phyloP scores from a whole-genome alignment of 2,113 vertebrate species.

The Pangasianodon hypophthalmus region DNA sequence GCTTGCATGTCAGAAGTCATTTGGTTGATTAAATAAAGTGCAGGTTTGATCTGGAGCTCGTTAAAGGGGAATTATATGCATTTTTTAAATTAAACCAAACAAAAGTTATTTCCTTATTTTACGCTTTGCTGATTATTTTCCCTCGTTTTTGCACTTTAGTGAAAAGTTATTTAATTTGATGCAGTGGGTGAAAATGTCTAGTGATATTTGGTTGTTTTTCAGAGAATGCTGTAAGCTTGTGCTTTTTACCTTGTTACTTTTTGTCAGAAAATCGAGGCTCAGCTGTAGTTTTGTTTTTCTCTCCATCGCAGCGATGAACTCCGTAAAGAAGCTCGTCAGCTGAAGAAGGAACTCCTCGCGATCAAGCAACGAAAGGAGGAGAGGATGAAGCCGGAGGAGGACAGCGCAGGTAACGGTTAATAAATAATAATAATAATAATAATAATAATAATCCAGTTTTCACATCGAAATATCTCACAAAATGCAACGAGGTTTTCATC shows the following conservation, averaged over 20 bases:
- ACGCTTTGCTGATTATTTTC: too few relatives aligned
- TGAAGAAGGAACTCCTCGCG: conserved; percentile 91
- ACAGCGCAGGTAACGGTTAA: conserved; percentile 75
- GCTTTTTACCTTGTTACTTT: neutral
- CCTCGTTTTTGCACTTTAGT: too few relatives aligned
- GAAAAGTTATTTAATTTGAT: neutral
- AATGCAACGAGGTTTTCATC: neutral
- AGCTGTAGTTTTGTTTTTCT: conserved; percentile 16
- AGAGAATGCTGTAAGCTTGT: neutral
- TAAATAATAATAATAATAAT: neutral
- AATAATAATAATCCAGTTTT: neutral
- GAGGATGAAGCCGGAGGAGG: conserved; percentile 68
- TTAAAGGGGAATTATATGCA: too few relatives aligned
- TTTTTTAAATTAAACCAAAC: too few relatives aligned
- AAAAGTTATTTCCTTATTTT: too few relatives aligned
- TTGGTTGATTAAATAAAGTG: too few relatives aligned
- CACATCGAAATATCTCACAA: too few relatives aligned
- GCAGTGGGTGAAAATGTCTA: neutral
- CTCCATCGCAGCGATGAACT: conserved; percentile 86
- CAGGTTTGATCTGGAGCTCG: neutral
- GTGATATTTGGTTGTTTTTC: neutral
- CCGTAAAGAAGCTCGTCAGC: conserved; percentile 87
- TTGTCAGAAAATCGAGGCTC: neutral
- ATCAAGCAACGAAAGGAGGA: conserved; percentile 89
- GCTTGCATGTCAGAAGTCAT: neutral